Percentiles rank a stretch among this genome's conserved stretches.
Conservation (phyloP, 2,888 invertebrate genomes). For the Heliconius hortense region DNA sequence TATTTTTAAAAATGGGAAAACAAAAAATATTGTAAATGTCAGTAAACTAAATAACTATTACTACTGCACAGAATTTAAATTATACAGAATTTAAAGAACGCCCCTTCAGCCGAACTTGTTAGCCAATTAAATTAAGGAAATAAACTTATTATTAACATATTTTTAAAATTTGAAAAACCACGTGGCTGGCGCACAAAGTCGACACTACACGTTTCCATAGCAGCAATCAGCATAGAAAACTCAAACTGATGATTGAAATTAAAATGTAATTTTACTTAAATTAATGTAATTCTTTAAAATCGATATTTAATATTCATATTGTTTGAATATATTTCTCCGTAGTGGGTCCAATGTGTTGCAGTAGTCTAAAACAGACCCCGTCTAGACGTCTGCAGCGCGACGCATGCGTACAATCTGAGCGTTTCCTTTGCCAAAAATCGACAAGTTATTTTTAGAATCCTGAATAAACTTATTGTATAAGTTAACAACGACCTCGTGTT, state of each 20-base stretch:
- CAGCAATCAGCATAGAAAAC: neutral
- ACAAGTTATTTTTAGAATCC: slow-evolving; percentile 34
- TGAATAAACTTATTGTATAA: slow-evolving; percentile 30
- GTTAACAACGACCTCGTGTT: slow-evolving; percentile 17
- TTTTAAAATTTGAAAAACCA: neutral
- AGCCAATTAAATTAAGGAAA: no score
- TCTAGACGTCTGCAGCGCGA: slow-evolving; percentile 68
- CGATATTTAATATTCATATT: slow-evolving; percentile 4
- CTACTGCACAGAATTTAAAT: no score
- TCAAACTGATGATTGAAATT: neutral
- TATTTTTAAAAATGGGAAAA: neutral
- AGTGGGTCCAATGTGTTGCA: slow-evolving; percentile 43
- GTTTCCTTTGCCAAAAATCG: slow-evolving; percentile 40
- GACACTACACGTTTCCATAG: neutral
- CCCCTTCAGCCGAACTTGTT: no score
- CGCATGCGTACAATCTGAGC: slow-evolving; percentile 55
- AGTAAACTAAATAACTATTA: no score
- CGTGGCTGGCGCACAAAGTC: neutral
- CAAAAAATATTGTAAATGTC: neutral
- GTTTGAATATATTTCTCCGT: slow-evolving; percentile 24
- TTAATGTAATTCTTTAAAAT: neutral
- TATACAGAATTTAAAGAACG: no score
- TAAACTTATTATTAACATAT: neutral
- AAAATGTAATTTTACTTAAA: neutral
- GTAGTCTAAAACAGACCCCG: slow-evolving; percentile 51